Percentiles rank a stretch among this genome's conserved stretches.
phyloP scores from a whole-genome alignment of 2,888 invertebrate species.

The Therioaphis trifolii region DNA sequence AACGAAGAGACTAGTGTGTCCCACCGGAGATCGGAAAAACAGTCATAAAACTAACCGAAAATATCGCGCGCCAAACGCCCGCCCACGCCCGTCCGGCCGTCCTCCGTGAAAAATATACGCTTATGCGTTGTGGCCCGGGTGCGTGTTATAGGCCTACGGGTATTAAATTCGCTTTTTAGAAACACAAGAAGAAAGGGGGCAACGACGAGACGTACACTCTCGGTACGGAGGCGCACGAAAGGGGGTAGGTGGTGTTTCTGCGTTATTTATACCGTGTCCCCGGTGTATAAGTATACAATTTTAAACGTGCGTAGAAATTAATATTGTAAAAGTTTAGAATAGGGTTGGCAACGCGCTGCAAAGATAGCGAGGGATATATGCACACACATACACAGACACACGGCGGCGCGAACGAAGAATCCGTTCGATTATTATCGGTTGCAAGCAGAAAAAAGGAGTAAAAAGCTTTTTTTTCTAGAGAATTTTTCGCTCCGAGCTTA shows the following conservation, averaged over 20 bases:
- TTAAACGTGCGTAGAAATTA: constrained; percentile 59
- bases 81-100: background rate
- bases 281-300: constrained; percentile 49
- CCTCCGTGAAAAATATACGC: background rate
- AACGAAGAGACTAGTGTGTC: constrained; percentile 49
- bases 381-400: too few species aligned
- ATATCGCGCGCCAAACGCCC: constrained; percentile 38
- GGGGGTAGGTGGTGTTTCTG: background rate
- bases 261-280: constrained; percentile 53
- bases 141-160: constrained; percentile 39
- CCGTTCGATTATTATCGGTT: constrained; percentile 51
- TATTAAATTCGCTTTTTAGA: constrained; percentile 57
- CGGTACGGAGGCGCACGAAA: background rate
- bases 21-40: constrained; percentile 53
- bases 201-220: constrained; percentile 2
- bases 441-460: constrained; percentile 25
- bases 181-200: constrained; percentile 34
- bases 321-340: constrained; percentile 60
- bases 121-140: constrained; percentile 23
- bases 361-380: background rate
- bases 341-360: constrained; percentile 1
- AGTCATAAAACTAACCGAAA: constrained; percentile 55
- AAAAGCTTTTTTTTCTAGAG: background rate
- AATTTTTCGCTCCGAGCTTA: background rate
- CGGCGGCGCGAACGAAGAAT: constrained; percentile 19